Conservation (phyloP, 2,888 invertebrate species). For the Tupiocoris notatus region DNA sequence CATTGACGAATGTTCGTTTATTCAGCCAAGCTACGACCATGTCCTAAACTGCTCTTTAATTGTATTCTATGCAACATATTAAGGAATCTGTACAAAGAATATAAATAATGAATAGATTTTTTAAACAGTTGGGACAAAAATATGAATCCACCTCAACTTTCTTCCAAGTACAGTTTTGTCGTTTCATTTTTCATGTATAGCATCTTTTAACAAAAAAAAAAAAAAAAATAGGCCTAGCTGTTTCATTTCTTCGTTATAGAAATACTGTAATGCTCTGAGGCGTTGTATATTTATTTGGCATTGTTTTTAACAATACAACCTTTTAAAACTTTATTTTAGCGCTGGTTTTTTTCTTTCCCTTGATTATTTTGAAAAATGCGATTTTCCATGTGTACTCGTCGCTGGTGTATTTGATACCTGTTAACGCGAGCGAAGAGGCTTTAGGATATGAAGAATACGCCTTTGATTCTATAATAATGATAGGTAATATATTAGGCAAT, state of each 20-base stretch:
- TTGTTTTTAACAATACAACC: slow-evolving; percentile 47
- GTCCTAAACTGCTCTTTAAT: slow-evolving; percentile 39
- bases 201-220: slow-evolving; percentile 43
- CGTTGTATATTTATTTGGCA: slow-evolving; percentile 47
- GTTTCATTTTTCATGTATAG: slow-evolving; percentile 42
- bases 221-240: slow-evolving; percentile 46
- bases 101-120: slow-evolving; percentile 46
- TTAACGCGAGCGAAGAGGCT: no score
- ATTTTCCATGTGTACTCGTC: no score
- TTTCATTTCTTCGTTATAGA: slow-evolving; percentile 41
- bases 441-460: no score
- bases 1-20: background rate
- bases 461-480: no score
- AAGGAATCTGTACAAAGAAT: slow-evolving; percentile 45
- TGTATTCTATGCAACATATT: slow-evolving; percentile 35
- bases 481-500: no score
- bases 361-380: background rate
- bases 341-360: background rate
- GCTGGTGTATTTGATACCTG: no score
- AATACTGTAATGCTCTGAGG: slow-evolving; percentile 43
- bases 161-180: slow-evolving; percentile 43
- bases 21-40: slow-evolving; percentile 45
- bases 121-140: slow-evolving; percentile 39
- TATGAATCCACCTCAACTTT: slow-evolving; percentile 42
- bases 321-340: slow-evolving; percentile 43